Evolutionary conservation across 1,140 invertebrate genomes (phyloP).

Genomic region (Drosophila punjabiensis): DNA sequence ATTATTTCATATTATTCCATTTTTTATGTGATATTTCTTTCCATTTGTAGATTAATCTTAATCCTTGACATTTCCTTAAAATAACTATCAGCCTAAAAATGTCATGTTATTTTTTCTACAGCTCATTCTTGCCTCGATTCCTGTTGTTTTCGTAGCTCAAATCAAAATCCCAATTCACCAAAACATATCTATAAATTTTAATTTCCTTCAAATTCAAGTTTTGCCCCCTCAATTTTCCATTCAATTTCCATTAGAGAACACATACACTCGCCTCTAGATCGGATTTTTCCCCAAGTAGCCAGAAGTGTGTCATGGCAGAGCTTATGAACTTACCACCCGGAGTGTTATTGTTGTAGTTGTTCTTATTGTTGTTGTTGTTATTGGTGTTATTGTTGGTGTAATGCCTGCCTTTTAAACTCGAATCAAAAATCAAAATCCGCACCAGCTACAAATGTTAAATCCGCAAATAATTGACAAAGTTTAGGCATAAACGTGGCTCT

Average conservation of each 20-base stretch:
- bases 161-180: slow-evolving; percentile 5
- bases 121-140: background rate
- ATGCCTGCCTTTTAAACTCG: slow-evolving; percentile 68
- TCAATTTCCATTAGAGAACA: slow-evolving; percentile 22
- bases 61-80: background rate
- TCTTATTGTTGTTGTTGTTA: slow-evolving; percentile 32
- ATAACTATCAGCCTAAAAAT: background rate
- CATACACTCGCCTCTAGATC: background rate
- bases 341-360: slow-evolving; percentile 29
- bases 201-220: slow-evolving; percentile 11
- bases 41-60: background rate
- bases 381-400: slow-evolving; percentile 27
- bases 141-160: background rate
- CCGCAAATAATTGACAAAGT: slow-evolving; percentile 83
- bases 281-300: slow-evolving; percentile 20
- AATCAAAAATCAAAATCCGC: slow-evolving; percentile 83
- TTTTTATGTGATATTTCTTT: background rate
- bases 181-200: slow-evolving; percentile 23
- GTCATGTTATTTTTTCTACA: background rate
- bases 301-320: slow-evolving; percentile 39
- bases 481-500: slow-evolving; percentile 80
- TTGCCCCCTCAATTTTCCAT: slow-evolving; percentile 19
- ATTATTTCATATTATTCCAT: background rate
- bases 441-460: slow-evolving; percentile 82
- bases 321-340: slow-evolving; percentile 27